A percentile compares a stretch with the other conserved stretches of the same genome.
These are phyloP conservation scores for Phaethornis superciliosus DNA, from an alignment of 2,113 vertebrate genomes.

Conservation along the genomic window DNA sequence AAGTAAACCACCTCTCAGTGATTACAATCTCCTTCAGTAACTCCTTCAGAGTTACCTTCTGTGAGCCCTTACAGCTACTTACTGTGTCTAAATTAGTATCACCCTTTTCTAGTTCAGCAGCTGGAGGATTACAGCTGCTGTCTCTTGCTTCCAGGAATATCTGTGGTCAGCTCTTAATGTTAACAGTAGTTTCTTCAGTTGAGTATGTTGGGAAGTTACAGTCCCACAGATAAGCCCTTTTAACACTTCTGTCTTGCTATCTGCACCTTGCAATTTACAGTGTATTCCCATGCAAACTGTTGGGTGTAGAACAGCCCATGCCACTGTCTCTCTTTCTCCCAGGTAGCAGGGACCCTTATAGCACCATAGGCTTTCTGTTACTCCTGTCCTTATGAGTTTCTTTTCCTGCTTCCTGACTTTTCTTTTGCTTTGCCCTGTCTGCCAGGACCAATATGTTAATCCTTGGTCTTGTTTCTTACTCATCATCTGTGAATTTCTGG, in stretches of 20 bases:
- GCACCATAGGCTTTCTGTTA: neutral
- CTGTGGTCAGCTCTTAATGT: constrained; percentile 30
- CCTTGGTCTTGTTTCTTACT: neutral
- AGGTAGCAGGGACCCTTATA: neutral
- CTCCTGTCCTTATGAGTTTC: neutral
- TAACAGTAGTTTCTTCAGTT: constrained; percentile 27
- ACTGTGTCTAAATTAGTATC: neutral
- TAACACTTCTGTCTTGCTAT: neutral
- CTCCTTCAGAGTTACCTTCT: neutral
- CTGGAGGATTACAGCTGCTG: neutral
- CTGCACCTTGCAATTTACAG: neutral
- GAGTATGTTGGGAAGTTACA: constrained; percentile 21
- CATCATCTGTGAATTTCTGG: constrained; percentile 8
- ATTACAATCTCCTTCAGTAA: fast-evolving
- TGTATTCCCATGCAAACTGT: neutral
- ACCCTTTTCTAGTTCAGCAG: neutral
- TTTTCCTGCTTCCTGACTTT: neutral
- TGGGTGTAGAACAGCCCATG: neutral
- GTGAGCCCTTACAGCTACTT: neutral
- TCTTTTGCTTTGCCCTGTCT: neutral
- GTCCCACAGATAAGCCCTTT: neutral
- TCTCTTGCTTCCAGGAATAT: constrained; percentile 36
- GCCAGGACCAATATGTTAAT: neutral
- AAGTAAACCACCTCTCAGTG: neutral
- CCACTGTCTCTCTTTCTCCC: neutral